Evolutionary conservation across 2,113 vertebrate species (phyloP).

Genomic region (Eclectus roratus): DNA sequence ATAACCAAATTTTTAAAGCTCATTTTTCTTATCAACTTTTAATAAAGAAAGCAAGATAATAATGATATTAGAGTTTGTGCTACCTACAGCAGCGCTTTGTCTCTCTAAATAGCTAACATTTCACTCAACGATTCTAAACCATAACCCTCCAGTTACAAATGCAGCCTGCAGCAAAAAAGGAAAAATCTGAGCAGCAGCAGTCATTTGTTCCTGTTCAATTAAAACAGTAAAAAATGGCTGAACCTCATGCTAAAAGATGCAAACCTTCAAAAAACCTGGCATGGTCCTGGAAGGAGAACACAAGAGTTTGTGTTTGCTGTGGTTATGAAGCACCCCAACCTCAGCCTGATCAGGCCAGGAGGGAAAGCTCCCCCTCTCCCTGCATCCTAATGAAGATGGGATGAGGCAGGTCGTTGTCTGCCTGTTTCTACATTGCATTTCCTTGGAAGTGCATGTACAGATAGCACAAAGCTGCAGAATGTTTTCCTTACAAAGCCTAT

Average conservation of each 20-base stretch:
- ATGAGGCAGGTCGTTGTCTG: background rate
- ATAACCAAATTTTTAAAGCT: conserved; percentile 65
- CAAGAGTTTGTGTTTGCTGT: background rate
- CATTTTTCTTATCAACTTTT: conserved; percentile 61
- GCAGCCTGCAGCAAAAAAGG: background rate
- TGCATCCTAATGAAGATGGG: background rate
- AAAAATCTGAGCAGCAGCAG: background rate
- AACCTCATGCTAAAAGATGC: background rate
- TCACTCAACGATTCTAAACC: background rate
- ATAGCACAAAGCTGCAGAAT: background rate
- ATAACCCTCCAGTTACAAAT: background rate
- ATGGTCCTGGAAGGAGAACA: background rate
- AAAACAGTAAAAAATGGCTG: background rate
- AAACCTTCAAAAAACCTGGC: fast-evolving
- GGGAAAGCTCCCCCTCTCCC: background rate
- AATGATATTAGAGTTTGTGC: conserved; percentile 35
- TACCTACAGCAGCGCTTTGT: conserved; percentile 14
- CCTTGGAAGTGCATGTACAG: background rate
- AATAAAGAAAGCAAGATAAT: conserved; percentile 64
- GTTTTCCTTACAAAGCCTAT: background rate
- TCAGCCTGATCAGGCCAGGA: background rate
- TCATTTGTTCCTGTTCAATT: background rate
- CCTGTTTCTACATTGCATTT: background rate
- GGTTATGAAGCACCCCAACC: background rate
- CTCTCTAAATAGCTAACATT: conserved; percentile 12